Conservation (phyloP, 23 tunicate genomes). For the Diplosoma virens region DNA sequence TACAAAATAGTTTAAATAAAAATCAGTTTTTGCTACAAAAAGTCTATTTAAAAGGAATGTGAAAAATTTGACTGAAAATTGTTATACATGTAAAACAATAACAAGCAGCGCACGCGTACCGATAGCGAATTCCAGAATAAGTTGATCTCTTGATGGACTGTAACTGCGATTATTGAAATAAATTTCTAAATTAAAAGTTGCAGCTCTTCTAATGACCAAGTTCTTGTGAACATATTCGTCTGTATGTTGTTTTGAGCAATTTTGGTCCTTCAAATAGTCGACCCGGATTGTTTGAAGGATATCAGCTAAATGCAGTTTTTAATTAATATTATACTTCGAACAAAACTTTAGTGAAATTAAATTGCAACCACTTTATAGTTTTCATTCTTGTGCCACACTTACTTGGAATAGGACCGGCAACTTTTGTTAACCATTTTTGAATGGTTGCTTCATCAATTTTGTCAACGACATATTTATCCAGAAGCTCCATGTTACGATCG, state of each 20-base stretch:
- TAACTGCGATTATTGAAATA: slow-evolving; percentile 62
- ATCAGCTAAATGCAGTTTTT: slow-evolving; percentile 60
- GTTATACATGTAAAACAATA: no score
- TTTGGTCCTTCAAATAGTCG: slow-evolving; percentile 70
- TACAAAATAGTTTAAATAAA: no score
- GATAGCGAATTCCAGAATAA: slow-evolving; percentile 49
- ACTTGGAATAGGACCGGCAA: slow-evolving; percentile 38
- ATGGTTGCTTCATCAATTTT: slow-evolving; percentile 57
- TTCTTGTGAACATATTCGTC: slow-evolving; percentile 49
- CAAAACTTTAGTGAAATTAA: no score
- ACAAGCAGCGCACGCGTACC: slow-evolving; percentile 43
- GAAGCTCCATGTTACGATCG: slow-evolving; percentile 40
- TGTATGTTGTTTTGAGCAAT: slow-evolving; percentile 48
- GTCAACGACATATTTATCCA: slow-evolving; percentile 55
- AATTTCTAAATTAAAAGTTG: slow-evolving; percentile 45
- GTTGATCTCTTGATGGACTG: slow-evolving; percentile 37
- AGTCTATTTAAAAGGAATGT: no score
- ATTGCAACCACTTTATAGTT: no score
- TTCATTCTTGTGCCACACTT: no score
- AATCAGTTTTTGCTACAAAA: no score
- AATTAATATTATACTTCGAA: no score
- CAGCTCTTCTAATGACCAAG: slow-evolving; percentile 71
- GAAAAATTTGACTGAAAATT: no score
- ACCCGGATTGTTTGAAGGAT: slow-evolving; percentile 42
- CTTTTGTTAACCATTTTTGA: slow-evolving; percentile 53